Evolutionary conservation across 2,888 invertebrate genomes (phyloP).

Genomic region (Frankliniella fusca): DNA sequence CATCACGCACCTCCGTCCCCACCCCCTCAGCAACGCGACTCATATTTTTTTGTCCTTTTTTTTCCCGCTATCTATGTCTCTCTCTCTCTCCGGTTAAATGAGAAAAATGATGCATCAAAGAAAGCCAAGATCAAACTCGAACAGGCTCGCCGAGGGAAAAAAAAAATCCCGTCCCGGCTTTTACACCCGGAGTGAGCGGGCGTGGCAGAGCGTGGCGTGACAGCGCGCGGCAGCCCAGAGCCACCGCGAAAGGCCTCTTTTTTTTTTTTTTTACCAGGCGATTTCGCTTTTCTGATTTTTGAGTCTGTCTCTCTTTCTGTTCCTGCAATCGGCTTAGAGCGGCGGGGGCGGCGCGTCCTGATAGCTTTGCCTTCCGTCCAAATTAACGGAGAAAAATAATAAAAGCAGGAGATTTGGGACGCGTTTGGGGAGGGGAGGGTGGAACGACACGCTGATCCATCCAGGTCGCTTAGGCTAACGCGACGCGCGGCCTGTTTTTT

Average conservation of each 20-base stretch:
- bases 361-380: not conserved
- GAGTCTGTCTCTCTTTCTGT: not conserved
- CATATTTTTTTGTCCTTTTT: not conserved
- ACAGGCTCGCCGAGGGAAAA: not conserved
- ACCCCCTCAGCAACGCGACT: not conserved
- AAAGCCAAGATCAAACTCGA: conserved; percentile 20
- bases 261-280: conserved; percentile 6
- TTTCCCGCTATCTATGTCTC: not conserved
- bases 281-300: conserved; percentile 23
- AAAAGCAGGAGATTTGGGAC: not conserved
- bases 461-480: not conserved
- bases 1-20: not conserved
- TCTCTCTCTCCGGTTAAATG: not conserved
- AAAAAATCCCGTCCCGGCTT: conserved; percentile 11
- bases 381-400: conserved; percentile 18
- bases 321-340: conserved; percentile 14
- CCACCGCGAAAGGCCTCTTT: not conserved
- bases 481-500: not conserved
- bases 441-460: no score
- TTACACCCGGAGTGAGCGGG: not conserved
- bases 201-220: not conserved
- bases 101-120: conserved; percentile 26
- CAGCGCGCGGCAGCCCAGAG: not conserved
- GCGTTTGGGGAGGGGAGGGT: not conserved
- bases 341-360: not conserved